A percentile compares a stretch with the other conserved stretches of the same genome.
Conservation (phyloP, 2,113 vertebrate species). For the Leucosticte australis region DNA sequence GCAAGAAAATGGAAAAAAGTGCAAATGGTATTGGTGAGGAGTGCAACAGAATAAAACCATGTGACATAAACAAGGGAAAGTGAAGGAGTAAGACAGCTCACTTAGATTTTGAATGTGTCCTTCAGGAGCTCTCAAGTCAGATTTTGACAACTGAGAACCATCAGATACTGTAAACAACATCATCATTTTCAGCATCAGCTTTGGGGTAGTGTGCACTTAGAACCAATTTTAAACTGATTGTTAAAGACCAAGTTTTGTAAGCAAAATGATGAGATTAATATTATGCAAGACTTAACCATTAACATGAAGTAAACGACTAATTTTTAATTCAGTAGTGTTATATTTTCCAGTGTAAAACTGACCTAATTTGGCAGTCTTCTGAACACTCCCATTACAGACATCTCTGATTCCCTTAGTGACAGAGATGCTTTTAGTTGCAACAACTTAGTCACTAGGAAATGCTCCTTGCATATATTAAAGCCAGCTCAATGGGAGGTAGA, state of each 20-base stretch:
- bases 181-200: neutral
- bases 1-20: neutral
- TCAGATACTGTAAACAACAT: neutral
- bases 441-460: neutral
- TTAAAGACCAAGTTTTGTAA: neutral
- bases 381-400: neutral
- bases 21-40: neutral
- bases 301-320: neutral
- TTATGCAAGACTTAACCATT: neutral
- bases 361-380: neutral
- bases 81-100: neutral
- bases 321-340: neutral
- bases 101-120: neutral
- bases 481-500: neutral
- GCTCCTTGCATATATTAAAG: neutral
- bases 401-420: neutral
- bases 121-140: neutral
- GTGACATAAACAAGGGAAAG: neutral
- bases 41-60: neutral
- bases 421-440: neutral
- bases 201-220: neutral
- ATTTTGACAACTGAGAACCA: neutral
- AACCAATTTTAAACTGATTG: neutral
- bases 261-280: neutral
- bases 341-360: neutral